Percentiles rank a stretch among this genome's conserved stretches.
Evolutionary conservation across 2,113 vertebrate species (phyloP).

Genomic region (Anhinga rufa): DNA sequence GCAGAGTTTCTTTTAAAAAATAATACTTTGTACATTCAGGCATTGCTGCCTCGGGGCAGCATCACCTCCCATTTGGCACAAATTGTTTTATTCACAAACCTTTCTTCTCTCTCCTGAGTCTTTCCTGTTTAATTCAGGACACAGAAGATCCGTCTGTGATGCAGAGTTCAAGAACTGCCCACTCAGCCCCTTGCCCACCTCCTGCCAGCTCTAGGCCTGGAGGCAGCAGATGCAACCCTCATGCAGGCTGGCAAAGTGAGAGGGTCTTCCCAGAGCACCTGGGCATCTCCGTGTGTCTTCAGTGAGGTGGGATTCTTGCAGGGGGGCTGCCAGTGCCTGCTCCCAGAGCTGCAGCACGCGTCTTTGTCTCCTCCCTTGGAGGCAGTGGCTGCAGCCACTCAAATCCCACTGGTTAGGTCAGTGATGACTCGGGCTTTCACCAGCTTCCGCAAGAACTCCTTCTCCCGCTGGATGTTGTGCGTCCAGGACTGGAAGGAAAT

Average conservation of each 20-base stretch:
- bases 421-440: constrained; percentile 92
- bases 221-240: constrained; percentile 6
- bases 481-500: constrained; percentile 90
- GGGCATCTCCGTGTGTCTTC: constrained; percentile 34
- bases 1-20: constrained; percentile 59
- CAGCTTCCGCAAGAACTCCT: constrained; percentile 94
- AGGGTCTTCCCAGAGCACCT: constrained; percentile 29
- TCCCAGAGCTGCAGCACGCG: not conserved
- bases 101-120: constrained; percentile 49
- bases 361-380: constrained; percentile 7
- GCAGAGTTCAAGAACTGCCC: constrained; percentile 28
- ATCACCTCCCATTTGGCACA: constrained; percentile 63
- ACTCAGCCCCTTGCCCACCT: constrained; percentile 4
- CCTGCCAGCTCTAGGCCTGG: not conserved
- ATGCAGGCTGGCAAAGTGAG: not conserved
- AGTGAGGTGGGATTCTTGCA: constrained; percentile 7
- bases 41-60: constrained; percentile 10
- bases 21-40: constrained; percentile 70
- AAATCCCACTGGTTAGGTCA: constrained; percentile 94
- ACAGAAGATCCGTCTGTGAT: not conserved
- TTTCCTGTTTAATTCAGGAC: constrained; percentile 20
- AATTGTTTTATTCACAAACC: constrained; percentile 30
- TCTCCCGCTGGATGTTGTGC: constrained; percentile 96
- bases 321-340: constrained; percentile 39
- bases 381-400: constrained; percentile 59